phyloP scores from a whole-genome alignment of 2,797 vertebrate genomes.

The Takifugu ocellatus region DNA sequence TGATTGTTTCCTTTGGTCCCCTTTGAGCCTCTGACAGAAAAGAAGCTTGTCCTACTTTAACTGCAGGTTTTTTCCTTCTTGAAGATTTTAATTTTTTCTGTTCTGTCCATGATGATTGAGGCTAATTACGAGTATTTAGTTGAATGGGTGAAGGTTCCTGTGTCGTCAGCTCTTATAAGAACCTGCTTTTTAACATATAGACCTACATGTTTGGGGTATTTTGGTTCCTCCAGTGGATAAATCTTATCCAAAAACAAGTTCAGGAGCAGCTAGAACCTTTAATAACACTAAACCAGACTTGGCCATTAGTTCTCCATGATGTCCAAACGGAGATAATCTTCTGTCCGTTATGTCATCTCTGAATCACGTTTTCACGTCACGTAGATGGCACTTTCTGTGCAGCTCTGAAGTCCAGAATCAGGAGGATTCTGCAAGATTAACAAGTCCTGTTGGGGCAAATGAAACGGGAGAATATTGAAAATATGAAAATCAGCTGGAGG shows the following conservation, averaged over 20 bases:
- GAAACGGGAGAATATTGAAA: no score
- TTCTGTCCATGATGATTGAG: slow-evolving; percentile 8
- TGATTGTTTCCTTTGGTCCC: slow-evolving; percentile 26
- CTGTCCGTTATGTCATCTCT: slow-evolving; percentile 17
- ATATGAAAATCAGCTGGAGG: no score
- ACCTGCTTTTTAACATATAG: background rate
- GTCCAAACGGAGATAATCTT: no score
- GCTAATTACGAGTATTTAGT: slow-evolving; percentile 1
- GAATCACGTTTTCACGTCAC: slow-evolving; percentile 16
- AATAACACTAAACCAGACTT: no score
- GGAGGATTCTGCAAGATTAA: no score
- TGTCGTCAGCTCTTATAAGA: slow-evolving; percentile 9
- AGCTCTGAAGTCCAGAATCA: no score
- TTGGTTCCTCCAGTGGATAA: no score
- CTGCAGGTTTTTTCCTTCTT: background rate
- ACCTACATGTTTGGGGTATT: background rate
- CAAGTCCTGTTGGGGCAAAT: no score
- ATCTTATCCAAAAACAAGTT: no score
- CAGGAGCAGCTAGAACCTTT: no score
- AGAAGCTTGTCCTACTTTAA: background rate
- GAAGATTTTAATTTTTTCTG: background rate
- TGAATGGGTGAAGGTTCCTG: slow-evolving; percentile 6
- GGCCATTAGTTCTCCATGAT: no score
- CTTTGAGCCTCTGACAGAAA: slow-evolving; percentile 11
- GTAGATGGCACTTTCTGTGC: no score